Percentiles rank a stretch among this genome's conserved stretches.
phyloP scores from a whole-genome alignment of 2,797 vertebrate species.

The Ambastaia sidthimunki region DNA sequence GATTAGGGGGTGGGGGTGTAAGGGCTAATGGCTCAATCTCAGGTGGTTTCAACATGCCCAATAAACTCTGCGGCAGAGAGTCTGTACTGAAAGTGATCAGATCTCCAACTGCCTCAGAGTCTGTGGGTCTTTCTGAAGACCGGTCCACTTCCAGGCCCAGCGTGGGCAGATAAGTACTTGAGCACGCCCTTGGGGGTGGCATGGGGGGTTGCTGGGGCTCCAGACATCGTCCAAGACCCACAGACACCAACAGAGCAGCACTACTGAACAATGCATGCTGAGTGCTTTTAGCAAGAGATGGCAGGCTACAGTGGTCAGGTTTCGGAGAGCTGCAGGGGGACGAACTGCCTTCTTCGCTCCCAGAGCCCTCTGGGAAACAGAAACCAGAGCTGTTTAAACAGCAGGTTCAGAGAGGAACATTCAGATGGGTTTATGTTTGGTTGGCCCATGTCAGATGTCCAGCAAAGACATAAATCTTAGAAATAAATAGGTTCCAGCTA shows the following conservation, averaged over 20 bases:
- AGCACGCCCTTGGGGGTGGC: conserved; percentile 71
- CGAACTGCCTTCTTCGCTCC: conserved; percentile 71
- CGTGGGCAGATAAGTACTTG: conserved; percentile 71
- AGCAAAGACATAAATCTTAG: too few relatives aligned
- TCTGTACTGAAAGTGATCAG: conserved; percentile 76
- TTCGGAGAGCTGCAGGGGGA: conserved; percentile 74
- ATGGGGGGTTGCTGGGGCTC: conserved; percentile 64
- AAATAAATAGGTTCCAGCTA: too few relatives aligned
- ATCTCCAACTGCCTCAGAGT: conserved; percentile 64
- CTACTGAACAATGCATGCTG: conserved; percentile 80
- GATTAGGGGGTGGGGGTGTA: conserved; percentile 72
- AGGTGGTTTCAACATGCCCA: conserved; percentile 64
- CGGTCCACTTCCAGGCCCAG: conserved; percentile 61
- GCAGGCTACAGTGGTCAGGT: conserved; percentile 64
- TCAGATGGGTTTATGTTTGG: too few relatives aligned
- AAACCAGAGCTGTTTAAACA: background rate
- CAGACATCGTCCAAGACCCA: conserved; percentile 83
- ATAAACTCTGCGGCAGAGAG: conserved; percentile 59
- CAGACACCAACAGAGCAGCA: conserved; percentile 81
- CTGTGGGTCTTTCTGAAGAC: conserved; percentile 59
- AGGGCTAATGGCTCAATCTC: conserved; percentile 66
- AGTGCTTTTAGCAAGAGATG: conserved; percentile 74
- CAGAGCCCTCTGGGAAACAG: conserved; percentile 67
- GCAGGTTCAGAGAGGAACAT: too few relatives aligned
- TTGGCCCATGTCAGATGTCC: too few relatives aligned